Percentiles rank a stretch among this genome's conserved stretches.
These are phyloP conservation scores for Mus minutoides DNA, from an alignment of 2,797 vertebrate species.

Conservation along the genomic window DNA sequence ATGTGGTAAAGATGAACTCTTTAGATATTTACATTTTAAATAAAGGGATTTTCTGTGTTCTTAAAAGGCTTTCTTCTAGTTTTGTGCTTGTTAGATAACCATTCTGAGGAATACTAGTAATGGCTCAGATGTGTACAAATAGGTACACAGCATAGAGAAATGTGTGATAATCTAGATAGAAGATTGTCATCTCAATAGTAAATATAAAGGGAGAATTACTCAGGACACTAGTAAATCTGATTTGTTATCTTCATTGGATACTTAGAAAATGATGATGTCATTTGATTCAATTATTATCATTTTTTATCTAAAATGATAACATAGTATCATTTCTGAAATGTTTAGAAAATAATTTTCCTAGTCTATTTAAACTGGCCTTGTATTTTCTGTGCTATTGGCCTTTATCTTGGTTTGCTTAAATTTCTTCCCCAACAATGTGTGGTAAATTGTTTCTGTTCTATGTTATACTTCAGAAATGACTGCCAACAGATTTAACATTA, in stretches of 20 bases:
- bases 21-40: constrained; percentile 53
- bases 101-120: constrained; percentile 55
- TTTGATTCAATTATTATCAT: background rate
- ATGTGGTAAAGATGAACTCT: background rate
- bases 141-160: constrained; percentile 8
- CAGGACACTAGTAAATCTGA: constrained; percentile 15
- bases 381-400: constrained; percentile 40
- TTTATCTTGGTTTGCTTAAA: constrained; percentile 64
- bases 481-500: constrained; percentile 48
- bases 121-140: background rate
- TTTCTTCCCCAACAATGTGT: constrained; percentile 54
- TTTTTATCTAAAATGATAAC: constrained; percentile 29
- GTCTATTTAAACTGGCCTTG: constrained; percentile 44
- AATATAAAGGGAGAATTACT: constrained; percentile 16
- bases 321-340: constrained; percentile 48
- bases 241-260: constrained; percentile 49
- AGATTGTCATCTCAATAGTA: constrained; percentile 16
- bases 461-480: constrained; percentile 63
- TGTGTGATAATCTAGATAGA: constrained; percentile 34
- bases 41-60: constrained; percentile 15
- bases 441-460: constrained; percentile 59
- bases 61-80: constrained; percentile 30
- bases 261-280: constrained; percentile 39
- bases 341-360: constrained; percentile 51
- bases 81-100: constrained; percentile 35